phyloP scores from a whole-genome alignment of 2,888 invertebrate species.

The Aradus depressus region DNA sequence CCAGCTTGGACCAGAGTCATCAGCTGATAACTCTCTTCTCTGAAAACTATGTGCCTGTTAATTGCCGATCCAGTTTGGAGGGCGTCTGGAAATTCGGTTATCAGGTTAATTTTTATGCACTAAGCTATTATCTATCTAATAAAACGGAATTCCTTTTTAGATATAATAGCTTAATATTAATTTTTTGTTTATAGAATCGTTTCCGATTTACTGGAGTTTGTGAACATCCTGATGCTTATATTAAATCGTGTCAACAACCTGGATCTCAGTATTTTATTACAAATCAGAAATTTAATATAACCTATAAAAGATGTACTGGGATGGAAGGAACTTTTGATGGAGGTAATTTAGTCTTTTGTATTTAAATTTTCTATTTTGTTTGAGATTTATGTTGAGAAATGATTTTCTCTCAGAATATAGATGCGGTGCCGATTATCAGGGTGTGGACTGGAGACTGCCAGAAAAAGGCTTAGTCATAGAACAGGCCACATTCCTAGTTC shows the following conservation, averaged over 20 bases:
- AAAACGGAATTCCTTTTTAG: not conserved
- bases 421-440: too few relatives aligned
- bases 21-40: constrained; percentile 76
- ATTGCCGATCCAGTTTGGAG: constrained; percentile 84
- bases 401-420: too few relatives aligned
- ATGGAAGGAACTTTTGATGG: constrained; percentile 86
- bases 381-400: too few relatives aligned
- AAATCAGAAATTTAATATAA: constrained; percentile 92
- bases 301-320: constrained; percentile 78
- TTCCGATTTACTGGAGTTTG: constrained; percentile 89
- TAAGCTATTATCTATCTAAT: not conserved
- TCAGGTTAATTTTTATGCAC: constrained; percentile 41
- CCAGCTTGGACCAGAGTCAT: constrained; percentile 58
- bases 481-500: too few relatives aligned
- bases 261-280: constrained; percentile 92
- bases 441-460: too few relatives aligned
- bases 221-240: constrained; percentile 74
- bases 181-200: constrained; percentile 49
- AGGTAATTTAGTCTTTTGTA: too few relatives aligned
- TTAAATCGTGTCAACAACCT: constrained; percentile 88
- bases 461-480: too few relatives aligned
- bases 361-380: too few relatives aligned
- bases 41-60: constrained; percentile 79
- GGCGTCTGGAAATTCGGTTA: constrained; percentile 95
- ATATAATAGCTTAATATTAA: not conserved